phyloP scores from a whole-genome alignment of 2,797 vertebrate species.

The Protonibea diacanthus region DNA sequence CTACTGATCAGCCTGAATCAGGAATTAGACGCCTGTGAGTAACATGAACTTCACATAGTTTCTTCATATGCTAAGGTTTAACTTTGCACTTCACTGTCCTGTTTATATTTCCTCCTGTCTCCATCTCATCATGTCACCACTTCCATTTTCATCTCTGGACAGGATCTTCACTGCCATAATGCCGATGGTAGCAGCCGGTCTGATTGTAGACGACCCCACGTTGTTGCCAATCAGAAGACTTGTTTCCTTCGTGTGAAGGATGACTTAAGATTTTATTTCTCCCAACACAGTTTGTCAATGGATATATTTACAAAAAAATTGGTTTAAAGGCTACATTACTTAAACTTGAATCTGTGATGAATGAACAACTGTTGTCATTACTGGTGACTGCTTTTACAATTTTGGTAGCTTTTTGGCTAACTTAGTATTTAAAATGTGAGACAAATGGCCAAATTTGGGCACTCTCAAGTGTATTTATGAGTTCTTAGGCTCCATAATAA shows the following conservation, averaged over 20 bases:
- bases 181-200: slow-evolving; percentile 96
- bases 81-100: not conserved
- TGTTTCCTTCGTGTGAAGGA: slow-evolving; percentile 90
- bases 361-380: not conserved
- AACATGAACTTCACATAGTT: not conserved
- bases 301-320: not conserved
- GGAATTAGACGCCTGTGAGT: slow-evolving; percentile 96
- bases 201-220: slow-evolving; percentile 93
- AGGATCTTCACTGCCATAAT: slow-evolving; percentile 98
- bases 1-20: slow-evolving; percentile 88
- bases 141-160: slow-evolving; percentile 67
- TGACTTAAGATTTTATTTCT: slow-evolving; percentile 64
- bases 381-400: slow-evolving; percentile 7
- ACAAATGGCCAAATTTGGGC: not conserved
- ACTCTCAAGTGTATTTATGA: slow-evolving; percentile 12
- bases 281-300: not conserved
- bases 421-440: not conserved
- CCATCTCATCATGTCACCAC: slow-evolving; percentile 60
- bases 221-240: slow-evolving; percentile 94
- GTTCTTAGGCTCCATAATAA: slow-evolving; percentile 5
- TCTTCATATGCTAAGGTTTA: not conserved
- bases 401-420: slow-evolving; percentile 16
- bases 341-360: not conserved
- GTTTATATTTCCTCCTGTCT: not conserved
- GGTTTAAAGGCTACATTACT: not conserved